Conservation (phyloP, 2,113 vertebrate genomes). For the Passerina amoena region DNA sequence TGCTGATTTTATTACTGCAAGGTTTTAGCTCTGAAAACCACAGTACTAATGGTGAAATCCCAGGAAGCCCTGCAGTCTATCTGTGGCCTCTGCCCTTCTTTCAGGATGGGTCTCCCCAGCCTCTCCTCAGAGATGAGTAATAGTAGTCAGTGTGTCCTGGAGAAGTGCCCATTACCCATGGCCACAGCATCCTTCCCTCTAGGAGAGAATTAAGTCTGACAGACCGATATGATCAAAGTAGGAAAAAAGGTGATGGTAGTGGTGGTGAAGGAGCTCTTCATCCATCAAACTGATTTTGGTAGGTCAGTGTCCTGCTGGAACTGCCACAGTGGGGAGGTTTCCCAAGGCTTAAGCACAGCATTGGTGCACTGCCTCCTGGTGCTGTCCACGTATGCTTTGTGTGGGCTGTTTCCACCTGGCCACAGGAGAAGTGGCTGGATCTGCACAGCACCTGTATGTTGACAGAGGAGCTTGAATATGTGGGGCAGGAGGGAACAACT, state of each 20-base stretch:
- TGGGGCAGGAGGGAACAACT: background rate
- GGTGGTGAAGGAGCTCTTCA: background rate
- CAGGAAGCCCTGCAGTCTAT: background rate
- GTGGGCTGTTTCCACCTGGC: background rate
- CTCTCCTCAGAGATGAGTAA: background rate
- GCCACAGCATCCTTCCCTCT: background rate
- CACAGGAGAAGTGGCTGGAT: background rate
- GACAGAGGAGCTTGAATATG: fast-evolving
- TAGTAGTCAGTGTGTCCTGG: fast-evolving
- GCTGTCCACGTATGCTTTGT: fast-evolving
- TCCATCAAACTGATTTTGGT: background rate
- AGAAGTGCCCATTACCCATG: background rate
- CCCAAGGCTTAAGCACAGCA: fast-evolving
- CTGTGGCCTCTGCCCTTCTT: background rate
- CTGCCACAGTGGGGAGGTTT: background rate
- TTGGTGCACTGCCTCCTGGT: background rate
- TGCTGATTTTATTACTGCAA: background rate
- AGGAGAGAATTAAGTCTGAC: background rate
- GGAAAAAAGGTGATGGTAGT: background rate
- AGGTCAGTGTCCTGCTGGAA: background rate
- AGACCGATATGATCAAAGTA: background rate
- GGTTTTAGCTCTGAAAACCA: background rate
- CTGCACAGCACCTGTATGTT: fast-evolving
- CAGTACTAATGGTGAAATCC: background rate
- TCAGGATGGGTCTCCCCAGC: background rate